phyloP scores from a whole-genome alignment of 2,797 vertebrate species.

The Coccyzus lansbergi region DNA sequence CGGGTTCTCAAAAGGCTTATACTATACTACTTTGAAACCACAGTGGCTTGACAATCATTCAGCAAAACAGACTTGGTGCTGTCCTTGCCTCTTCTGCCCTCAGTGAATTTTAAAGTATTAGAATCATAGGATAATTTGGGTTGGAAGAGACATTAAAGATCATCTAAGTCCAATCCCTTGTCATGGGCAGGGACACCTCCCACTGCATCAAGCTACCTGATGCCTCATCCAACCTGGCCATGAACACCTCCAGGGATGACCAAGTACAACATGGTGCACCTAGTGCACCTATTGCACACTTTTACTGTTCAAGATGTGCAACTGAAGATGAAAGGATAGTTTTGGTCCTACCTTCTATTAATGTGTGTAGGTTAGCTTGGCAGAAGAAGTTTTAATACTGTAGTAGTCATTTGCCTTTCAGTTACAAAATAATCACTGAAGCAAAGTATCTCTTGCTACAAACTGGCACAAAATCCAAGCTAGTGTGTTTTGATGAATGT shows the following conservation, averaged over 20 bases:
- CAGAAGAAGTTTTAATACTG: not conserved
- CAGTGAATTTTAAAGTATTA: not conserved
- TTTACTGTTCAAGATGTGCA: not conserved
- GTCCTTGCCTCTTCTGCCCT: not conserved
- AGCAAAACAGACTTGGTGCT: not conserved
- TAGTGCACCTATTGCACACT: accelerated
- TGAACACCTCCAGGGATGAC: no score
- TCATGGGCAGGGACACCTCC: no score
- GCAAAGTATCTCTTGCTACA: accelerated
- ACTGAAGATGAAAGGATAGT: not conserved
- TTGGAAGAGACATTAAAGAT: no score
- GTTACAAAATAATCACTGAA: not conserved
- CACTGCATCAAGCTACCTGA: no score
- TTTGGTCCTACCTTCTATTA: not conserved
- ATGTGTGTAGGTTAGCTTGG: not conserved
- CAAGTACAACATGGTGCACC: accelerated
- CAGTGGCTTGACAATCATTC: not conserved
- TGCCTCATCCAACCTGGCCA: no score
- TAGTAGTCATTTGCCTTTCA: not conserved
- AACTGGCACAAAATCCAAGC: not conserved
- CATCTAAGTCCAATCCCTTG: no score
- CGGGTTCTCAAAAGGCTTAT: not conserved
- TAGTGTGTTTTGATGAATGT: not conserved
- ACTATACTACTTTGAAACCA: not conserved
- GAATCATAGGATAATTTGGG: no score